These are phyloP conservation scores for Champsocephalus gunnari DNA, from an alignment of 2,797 vertebrate genomes.

Conservation along the genomic window DNA sequence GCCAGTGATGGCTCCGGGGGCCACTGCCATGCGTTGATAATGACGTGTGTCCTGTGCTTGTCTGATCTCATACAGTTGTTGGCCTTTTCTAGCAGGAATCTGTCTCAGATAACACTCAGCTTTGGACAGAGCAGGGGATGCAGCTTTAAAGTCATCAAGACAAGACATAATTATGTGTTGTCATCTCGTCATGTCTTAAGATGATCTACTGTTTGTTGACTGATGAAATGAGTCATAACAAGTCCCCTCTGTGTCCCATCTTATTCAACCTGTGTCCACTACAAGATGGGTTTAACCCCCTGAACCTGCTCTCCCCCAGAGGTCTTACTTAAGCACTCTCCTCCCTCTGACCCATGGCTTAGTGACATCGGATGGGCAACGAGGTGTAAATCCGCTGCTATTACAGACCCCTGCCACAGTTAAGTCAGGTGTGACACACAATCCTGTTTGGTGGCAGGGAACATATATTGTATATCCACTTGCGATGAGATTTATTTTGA, in stretches of 20 bases:
- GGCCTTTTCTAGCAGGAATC: constrained; percentile 44
- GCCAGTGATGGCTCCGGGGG: constrained; percentile 65
- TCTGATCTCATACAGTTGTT: constrained; percentile 72
- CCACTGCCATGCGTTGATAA: constrained; percentile 62
- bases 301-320: constrained; percentile 58
- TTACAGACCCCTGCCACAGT: constrained; percentile 50
- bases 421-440: constrained; percentile 62
- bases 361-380: constrained; percentile 69
- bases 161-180: not conserved
- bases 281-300: constrained; percentile 74
- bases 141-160: constrained; percentile 13
- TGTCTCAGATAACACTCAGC: constrained; percentile 34
- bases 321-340: constrained; percentile 64
- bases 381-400: constrained; percentile 75
- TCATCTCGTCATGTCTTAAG: not conserved
- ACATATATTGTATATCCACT: constrained; percentile 17
- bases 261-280: constrained; percentile 65
- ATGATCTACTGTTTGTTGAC: constrained; percentile 24
- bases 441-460: constrained; percentile 27
- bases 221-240: constrained; percentile 39
- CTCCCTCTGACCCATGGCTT: constrained; percentile 59
- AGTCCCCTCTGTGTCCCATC: constrained; percentile 38
- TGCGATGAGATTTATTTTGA: constrained; percentile 5
- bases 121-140: constrained; percentile 15
- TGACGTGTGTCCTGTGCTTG: constrained; percentile 69